Evolutionary conservation across 2,888 invertebrate genomes (phyloP).

Genomic region (Embidobia sp.): DNA sequence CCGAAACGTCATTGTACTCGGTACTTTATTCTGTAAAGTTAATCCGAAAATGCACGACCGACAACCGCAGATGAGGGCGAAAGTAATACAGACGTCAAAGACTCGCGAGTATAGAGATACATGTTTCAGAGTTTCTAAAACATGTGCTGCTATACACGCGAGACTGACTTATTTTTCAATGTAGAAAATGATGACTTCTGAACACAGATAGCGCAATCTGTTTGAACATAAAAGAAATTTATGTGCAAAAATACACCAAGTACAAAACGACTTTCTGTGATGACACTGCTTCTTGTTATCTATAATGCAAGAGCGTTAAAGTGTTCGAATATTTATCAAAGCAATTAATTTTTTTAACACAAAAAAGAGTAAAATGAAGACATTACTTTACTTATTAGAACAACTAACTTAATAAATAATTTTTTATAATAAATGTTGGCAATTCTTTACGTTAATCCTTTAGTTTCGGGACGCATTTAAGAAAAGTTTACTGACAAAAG

Average conservation of each 20-base stretch:
- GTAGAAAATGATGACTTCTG: slow-evolving; percentile 24
- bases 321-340: too few species aligned
- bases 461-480: too few species aligned
- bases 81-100: slow-evolving; percentile 26
- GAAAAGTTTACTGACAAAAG: too few species aligned
- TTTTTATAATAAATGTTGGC: too few species aligned
- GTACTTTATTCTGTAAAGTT: slow-evolving; percentile 8
- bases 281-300: neutral
- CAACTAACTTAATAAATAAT: too few species aligned
- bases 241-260: slow-evolving; percentile 11
- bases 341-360: too few species aligned
- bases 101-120: slow-evolving; percentile 8
- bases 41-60: slow-evolving; percentile 14
- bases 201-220: slow-evolving; percentile 11
- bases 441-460: too few species aligned
- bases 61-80: slow-evolving; percentile 13
- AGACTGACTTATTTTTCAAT: slow-evolving; percentile 22
- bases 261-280: neutral
- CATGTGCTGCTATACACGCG: neutral
- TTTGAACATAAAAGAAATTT: slow-evolving; percentile 18
- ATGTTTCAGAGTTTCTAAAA: slow-evolving; percentile 11
- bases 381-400: too few species aligned
- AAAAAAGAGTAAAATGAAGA: too few species aligned
- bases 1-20: neutral
- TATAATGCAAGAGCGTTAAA: too few species aligned